Evolutionary conservation across 2,113 vertebrate genomes (phyloP).

Genomic region (Microcebus murinus): DNA sequence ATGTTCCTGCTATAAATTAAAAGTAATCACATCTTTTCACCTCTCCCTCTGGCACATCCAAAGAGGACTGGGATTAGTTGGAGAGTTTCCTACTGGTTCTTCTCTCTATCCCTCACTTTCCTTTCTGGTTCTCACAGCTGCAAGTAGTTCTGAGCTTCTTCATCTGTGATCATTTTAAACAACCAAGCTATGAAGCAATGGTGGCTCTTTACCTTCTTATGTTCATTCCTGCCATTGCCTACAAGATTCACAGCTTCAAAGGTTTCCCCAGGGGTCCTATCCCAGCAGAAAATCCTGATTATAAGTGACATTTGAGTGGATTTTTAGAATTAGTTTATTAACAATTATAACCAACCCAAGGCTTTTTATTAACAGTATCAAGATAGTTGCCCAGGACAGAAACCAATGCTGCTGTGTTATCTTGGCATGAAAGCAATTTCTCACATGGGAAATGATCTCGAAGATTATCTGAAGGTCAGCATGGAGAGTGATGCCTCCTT

Average conservation of each 20-base stretch:
- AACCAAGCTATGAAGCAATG: slow-evolving; percentile 79
- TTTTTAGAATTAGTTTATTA: slow-evolving; percentile 91
- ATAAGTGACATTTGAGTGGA: slow-evolving; percentile 91
- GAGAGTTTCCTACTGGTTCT: slow-evolving; percentile 81
- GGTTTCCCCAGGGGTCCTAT: slow-evolving; percentile 88
- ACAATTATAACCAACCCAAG: slow-evolving; percentile 89
- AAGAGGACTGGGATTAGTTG: slow-evolving; percentile 74
- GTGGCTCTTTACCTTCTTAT: slow-evolving; percentile 83
- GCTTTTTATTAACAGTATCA: slow-evolving; percentile 88
- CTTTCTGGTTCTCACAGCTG: slow-evolving; percentile 82
- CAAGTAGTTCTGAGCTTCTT: slow-evolving; percentile 80
- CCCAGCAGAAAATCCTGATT: slow-evolving; percentile 89
- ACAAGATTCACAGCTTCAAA: slow-evolving; percentile 86
- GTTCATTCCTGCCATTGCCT: slow-evolving; percentile 84
- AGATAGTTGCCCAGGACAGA: slow-evolving; percentile 80
- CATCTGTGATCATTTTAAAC: slow-evolving; percentile 84
- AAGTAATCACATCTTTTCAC: slow-evolving; percentile 79
- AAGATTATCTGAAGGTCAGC: slow-evolving; percentile 66
- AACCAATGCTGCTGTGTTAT: slow-evolving; percentile 82
- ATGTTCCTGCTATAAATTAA: slow-evolving; percentile 85
- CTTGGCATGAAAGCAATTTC: slow-evolving; percentile 80
- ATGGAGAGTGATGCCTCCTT: not conserved
- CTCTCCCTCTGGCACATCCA: slow-evolving; percentile 74
- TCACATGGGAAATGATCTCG: slow-evolving; percentile 72
- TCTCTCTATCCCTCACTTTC: slow-evolving; percentile 73